A percentile compares a stretch with the other conserved stretches of the same genome.
These are phyloP conservation scores for Cydia pomonella DNA, from an alignment of 1,140 invertebrate genomes.

Conservation along the genomic window DNA sequence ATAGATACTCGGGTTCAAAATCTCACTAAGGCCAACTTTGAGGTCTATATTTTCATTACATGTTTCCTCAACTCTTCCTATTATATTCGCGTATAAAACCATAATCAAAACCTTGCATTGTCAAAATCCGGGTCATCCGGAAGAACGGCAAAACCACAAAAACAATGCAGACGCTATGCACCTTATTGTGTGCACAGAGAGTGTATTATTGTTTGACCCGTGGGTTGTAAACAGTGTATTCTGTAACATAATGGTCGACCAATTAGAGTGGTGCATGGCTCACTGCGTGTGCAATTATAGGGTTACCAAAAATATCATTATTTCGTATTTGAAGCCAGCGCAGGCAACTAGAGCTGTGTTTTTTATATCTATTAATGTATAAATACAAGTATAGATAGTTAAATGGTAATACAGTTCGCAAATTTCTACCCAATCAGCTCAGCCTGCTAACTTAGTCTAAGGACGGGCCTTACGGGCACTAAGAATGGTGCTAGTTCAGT, in stretches of 20 bases:
- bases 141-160: neutral
- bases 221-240: neutral
- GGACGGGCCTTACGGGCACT: too few species aligned
- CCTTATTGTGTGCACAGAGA: neutral
- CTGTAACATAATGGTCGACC: conserved; percentile 22
- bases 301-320: conserved; percentile 23
- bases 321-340: neutral
- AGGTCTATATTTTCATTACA: neutral
- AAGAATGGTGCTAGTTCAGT: too few species aligned
- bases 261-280: conserved; percentile 32
- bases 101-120: conserved; percentile 22
- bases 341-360: too few species aligned
- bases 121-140: conserved; percentile 28
- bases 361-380: too few species aligned
- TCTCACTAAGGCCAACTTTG: too few species aligned
- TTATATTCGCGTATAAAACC: neutral
- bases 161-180: neutral
- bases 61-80: neutral
- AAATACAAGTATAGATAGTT: too few species aligned
- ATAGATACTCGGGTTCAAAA: too few species aligned
- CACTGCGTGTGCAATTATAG: conserved; percentile 34
- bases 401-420: too few species aligned
- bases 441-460: too few species aligned
- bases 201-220: neutral
- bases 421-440: too few species aligned